These are phyloP conservation scores for Phania funesta DNA, from an alignment of 2,888 invertebrate genomes.

Conservation along the genomic window DNA sequence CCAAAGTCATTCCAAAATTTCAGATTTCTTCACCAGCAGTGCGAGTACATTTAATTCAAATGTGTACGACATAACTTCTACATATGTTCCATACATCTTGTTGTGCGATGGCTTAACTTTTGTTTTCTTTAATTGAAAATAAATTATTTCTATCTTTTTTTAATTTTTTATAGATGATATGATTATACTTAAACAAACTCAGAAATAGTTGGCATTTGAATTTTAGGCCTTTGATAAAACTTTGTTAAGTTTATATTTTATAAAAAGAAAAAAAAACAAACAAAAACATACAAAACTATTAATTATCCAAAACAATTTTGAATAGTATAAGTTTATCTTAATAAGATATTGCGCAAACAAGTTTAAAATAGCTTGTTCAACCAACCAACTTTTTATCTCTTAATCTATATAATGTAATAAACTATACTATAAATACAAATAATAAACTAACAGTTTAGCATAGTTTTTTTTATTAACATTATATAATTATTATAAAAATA, in stretches of 20 bases:
- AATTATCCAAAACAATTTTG: conserved; percentile 34
- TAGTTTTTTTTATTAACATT: conserved; percentile 55
- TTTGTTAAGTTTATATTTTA: conserved; percentile 62
- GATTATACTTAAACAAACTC: conserved; percentile 37
- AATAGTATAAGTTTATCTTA: conserved; percentile 55
- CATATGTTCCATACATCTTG: background rate
- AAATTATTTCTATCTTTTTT: conserved; percentile 12
- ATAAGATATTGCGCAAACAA: conserved; percentile 58
- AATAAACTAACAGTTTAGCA: conserved; percentile 52
- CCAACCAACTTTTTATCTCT: conserved; percentile 44
- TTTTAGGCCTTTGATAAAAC: conserved; percentile 52
- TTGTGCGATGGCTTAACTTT: conserved; percentile 4
- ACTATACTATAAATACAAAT: conserved; percentile 23
- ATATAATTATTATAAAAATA: conserved; percentile 12
- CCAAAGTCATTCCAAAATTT: no score
- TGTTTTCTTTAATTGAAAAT: background rate
- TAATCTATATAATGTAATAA: conserved; percentile 28
- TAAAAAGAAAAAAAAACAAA: conserved; percentile 10
- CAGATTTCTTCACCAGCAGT: no score
- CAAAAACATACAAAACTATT: conserved; percentile 17
- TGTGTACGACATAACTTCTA: background rate
- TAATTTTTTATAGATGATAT: conserved; percentile 49
- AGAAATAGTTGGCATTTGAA: conserved; percentile 61
- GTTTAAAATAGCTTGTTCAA: conserved; percentile 45
- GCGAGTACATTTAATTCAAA: no score